Conservation (phyloP, 1,140 invertebrate species). For the Drosophila biarmipes region DNA sequence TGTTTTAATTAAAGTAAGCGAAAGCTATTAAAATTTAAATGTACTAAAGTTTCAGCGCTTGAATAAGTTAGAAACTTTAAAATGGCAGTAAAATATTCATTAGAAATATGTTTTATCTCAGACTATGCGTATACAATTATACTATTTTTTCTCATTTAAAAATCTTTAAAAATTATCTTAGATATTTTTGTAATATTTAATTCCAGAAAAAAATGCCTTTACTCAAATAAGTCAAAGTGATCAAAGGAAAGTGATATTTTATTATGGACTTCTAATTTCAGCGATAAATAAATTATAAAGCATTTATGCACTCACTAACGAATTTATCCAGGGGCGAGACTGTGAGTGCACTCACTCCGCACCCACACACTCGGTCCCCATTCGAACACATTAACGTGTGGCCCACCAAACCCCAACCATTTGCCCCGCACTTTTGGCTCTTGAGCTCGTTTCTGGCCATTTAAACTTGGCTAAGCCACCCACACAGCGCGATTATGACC, state of each 20-base stretch:
- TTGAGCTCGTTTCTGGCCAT: constrained; percentile 19
- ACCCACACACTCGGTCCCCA: constrained; percentile 7
- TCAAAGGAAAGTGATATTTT: no score
- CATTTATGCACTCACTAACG: not conserved
- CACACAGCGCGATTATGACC: constrained; percentile 20
- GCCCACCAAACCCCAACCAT: not conserved
- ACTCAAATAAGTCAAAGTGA: no score
- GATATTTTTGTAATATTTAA: no score
- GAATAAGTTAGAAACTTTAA: not conserved
- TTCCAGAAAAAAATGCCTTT: no score
- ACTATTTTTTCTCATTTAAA: no score
- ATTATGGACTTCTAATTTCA: no score
- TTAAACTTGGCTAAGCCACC: constrained; percentile 32
- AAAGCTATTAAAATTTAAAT: not conserved
- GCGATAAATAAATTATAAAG: not conserved
- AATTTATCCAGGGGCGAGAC: not conserved
- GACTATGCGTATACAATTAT: no score
- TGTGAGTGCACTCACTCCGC: constrained; percentile 3
- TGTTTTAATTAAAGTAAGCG: not conserved
- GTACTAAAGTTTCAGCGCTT: not conserved
- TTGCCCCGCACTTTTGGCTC: not conserved
- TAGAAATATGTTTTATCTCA: no score
- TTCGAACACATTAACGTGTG: constrained; percentile 12
- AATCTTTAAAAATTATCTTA: no score
- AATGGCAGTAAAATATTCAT: no score